These are phyloP conservation scores for Pteronotus mesoamericanus DNA, from an alignment of 2,797 vertebrate species.

Conservation along the genomic window DNA sequence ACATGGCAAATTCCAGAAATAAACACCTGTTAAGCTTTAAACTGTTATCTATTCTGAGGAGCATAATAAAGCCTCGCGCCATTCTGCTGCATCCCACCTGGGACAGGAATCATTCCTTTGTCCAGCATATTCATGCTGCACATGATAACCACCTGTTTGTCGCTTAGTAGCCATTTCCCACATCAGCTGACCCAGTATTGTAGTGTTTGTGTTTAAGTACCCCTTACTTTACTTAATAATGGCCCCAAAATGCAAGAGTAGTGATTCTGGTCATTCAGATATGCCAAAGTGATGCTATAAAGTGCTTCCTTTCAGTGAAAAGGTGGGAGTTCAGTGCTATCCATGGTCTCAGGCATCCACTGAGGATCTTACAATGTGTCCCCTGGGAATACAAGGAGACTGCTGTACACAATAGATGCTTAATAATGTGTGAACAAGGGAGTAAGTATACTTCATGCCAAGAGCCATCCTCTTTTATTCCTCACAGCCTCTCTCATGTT, in stretches of 20 bases:
- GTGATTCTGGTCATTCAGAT: neutral
- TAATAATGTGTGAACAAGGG: neutral
- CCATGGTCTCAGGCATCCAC: neutral
- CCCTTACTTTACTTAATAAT: neutral
- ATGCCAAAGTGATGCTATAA: neutral
- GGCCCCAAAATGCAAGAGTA: neutral
- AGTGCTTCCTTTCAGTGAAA: neutral
- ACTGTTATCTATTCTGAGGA: neutral
- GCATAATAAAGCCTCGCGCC: neutral
- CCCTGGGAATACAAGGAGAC: neutral
- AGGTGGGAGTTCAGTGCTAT: neutral
- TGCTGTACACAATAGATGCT: neutral
- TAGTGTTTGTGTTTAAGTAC: neutral
- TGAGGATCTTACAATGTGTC: neutral
- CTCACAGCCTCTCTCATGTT: neutral
- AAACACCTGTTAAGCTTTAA: neutral
- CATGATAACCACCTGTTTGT: neutral
- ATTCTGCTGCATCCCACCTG: neutral
- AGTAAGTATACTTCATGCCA: neutral
- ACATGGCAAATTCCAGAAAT: neutral
- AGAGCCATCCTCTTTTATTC: neutral
- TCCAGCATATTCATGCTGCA: neutral
- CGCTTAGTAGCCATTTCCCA: neutral
- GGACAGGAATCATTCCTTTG: neutral
- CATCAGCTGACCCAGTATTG: neutral